These are phyloP conservation scores for Ganaspis brasiliensis DNA, from an alignment of 2,888 invertebrate species.

Conservation along the genomic window DNA sequence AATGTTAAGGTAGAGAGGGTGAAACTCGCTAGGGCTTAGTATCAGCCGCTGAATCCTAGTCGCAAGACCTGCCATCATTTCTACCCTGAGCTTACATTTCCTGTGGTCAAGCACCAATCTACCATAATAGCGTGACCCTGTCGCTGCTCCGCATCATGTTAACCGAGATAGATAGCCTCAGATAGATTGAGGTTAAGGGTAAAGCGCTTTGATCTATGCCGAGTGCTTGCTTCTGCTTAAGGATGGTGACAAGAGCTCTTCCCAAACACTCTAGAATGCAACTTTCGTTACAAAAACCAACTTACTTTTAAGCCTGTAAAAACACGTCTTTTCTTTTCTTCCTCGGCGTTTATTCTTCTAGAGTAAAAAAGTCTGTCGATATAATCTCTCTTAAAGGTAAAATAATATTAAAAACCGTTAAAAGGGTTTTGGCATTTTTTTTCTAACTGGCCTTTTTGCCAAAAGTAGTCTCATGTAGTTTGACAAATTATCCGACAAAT, in stretches of 20 bases:
- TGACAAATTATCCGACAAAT: slow-evolving; percentile 12
- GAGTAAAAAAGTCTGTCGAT: too few relatives aligned
- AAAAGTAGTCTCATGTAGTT: neutral
- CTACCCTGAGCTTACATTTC: slow-evolving; percentile 36
- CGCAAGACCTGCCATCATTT: slow-evolving; percentile 35
- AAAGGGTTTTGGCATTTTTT: neutral
- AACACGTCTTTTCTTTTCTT: neutral
- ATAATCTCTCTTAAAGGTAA: too few relatives aligned
- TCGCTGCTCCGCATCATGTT: slow-evolving; percentile 31
- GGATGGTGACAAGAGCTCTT: slow-evolving; percentile 20
- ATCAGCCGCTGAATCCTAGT: slow-evolving; percentile 23
- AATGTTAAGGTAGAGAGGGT: neutral
- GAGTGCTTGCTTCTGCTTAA: slow-evolving; percentile 30
- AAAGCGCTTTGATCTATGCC: slow-evolving; percentile 41
- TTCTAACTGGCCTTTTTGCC: neutral
- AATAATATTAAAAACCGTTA: neutral
- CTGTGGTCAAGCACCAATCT: slow-evolving; percentile 42
- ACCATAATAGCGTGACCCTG: slow-evolving; percentile 41
- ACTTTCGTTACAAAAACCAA: slow-evolving; percentile 13
- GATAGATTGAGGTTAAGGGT: slow-evolving; percentile 44
- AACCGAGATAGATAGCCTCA: slow-evolving; percentile 42
- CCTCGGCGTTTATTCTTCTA: neutral
- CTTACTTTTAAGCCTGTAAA: slow-evolving; percentile 13
- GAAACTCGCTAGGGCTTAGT: neutral
- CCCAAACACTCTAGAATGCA: neutral